These are phyloP conservation scores for Eupristina koningsbergeri DNA, from an alignment of 1,140 invertebrate species.

Conservation along the genomic window DNA sequence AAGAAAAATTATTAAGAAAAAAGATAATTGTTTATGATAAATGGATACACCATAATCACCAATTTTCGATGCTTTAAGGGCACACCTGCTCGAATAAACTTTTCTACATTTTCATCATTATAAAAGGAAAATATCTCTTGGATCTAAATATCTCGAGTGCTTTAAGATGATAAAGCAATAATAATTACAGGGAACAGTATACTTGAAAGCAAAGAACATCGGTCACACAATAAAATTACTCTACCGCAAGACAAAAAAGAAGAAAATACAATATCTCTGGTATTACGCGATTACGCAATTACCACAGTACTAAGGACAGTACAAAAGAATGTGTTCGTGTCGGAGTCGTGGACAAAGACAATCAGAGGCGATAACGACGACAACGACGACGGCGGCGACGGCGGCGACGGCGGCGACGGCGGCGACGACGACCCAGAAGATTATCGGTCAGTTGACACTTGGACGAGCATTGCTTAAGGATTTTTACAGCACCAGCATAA, in stretches of 20 bases:
- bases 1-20: too few species aligned
- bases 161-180: neutral
- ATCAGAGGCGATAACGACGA: slow-evolving; percentile 8
- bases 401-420: neutral
- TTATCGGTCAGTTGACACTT: neutral
- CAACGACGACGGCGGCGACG: too few species aligned
- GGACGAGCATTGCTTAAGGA: neutral
- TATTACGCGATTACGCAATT: neutral
- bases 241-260: neutral
- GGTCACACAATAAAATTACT: neutral
- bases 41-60: too few species aligned
- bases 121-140: too few species aligned
- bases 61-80: too few species aligned
- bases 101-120: too few species aligned
- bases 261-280: too few species aligned
- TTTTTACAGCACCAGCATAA: too few species aligned
- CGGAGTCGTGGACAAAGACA: neutral
- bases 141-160: neutral
- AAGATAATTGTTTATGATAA: too few species aligned
- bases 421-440: neutral
- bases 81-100: too few species aligned
- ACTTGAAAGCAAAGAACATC: neutral
- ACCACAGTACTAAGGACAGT: neutral
- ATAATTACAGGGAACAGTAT: neutral
- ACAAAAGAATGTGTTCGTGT: neutral